Evolutionary conservation across 2,113 vertebrate species (phyloP), one percentile per base, ranked within the genome.

Genomic region (Crotophaga sulcirostris): DNA sequence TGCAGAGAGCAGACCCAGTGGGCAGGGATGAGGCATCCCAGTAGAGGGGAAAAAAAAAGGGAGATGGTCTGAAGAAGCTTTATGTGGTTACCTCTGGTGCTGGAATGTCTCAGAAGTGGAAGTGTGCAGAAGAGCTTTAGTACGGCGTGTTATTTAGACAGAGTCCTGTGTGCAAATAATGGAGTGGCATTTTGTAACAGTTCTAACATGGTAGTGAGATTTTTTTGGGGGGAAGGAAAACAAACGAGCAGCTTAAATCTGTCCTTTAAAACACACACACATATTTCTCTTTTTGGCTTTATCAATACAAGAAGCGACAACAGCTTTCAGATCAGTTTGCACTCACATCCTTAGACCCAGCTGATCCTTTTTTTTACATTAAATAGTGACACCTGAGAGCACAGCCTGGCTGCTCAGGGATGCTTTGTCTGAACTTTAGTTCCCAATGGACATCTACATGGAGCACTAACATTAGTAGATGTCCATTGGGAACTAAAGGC

Each of bases 251-350:
- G 13, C 26, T 59, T 72, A 72, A 78, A 59, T 20, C 33, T 17
- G 7, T 42, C 66, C 29, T 84, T 60, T 78, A 33, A 67, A 47
- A 63, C 21, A 51, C 16, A 34, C 16, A 34, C 36, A 54, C 28
- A 6, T 4, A 3, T 29, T 60, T 33, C 8, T 38, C 20, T 45
- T 63, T 59, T 42, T 55, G 60, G 34, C 23, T 14, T 21, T 15
- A 5, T 40, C 10, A 20, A 2, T 58, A 9, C 0, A 1, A 51
- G 67, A 36, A 11, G 68, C 15, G 44, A 38, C 10, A 42, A n/a
- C 18, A 25, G 15, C 14, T 63, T 51, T 18, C 28, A 49, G n/a
- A 34, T 45, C 23, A 5, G 11, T 31, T 51, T 45, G 62, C n/a
- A 8, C 29, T 47, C 38, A 13, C 24, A 66, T 72, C 38, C 29